These are phyloP conservation scores for Gallinago paraguaiae DNA, from an alignment of 2,113 vertebrate genomes.

Conservation along the genomic window DNA sequence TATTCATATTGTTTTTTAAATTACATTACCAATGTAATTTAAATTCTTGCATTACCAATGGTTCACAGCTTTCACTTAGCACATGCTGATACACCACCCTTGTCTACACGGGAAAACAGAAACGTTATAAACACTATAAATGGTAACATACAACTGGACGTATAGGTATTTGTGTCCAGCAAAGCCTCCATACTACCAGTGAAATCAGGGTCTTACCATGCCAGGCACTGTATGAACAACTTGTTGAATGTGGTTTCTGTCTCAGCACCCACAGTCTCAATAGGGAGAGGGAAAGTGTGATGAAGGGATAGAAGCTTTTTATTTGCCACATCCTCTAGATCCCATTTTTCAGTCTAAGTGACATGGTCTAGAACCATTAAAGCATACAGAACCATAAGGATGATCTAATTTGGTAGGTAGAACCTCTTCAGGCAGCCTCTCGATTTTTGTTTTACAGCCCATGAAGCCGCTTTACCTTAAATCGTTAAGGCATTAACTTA, in stretches of 20 bases:
- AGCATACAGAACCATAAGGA: not conserved
- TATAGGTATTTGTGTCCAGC: not conserved
- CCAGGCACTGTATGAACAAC: not conserved
- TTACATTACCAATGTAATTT: not conserved
- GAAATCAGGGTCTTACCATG: not conserved
- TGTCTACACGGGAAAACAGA: not conserved
- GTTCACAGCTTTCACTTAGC: not conserved
- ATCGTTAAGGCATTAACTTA: not conserved
- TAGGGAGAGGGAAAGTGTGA: not conserved
- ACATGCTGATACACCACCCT: not conserved
- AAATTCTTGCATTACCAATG: not conserved
- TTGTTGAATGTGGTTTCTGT: not conserved
- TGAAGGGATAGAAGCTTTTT: not conserved
- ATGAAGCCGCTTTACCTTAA: not conserved
- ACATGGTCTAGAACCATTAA: not conserved
- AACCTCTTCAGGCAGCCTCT: not conserved
- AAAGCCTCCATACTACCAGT: not conserved
- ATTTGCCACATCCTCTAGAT: not conserved
- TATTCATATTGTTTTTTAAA: not conserved
- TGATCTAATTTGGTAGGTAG: not conserved
- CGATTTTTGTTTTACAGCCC: not conserved
- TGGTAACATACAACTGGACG: not conserved
- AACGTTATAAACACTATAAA: not conserved
- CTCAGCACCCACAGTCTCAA: not conserved
- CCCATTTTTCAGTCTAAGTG: not conserved